These are phyloP conservation scores for Hemiprocne comata DNA, from an alignment of 2,113 vertebrate genomes.

Conservation along the genomic window DNA sequence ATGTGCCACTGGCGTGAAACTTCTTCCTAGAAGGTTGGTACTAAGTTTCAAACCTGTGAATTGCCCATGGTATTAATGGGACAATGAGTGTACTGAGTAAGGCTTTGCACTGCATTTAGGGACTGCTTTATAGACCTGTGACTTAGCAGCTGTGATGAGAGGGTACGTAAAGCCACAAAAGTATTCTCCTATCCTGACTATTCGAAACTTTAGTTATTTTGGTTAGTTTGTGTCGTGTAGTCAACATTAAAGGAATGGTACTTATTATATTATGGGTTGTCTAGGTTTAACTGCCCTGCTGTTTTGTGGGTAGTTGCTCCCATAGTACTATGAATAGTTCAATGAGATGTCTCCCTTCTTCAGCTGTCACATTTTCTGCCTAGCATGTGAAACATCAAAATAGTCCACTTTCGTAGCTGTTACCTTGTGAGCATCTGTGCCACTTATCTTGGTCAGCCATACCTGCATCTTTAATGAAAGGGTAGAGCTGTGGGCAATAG, in stretches of 20 bases:
- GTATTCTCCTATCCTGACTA: not conserved
- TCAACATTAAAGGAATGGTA: not conserved
- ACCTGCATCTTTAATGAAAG: not conserved
- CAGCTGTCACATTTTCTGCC: not conserved
- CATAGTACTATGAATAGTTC: not conserved
- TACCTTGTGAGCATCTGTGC: not conserved
- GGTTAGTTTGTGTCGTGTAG: not conserved
- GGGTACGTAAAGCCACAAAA: not conserved
- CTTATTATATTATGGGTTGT: fast-evolving
- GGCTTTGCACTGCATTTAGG: not conserved
- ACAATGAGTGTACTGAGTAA: not conserved
- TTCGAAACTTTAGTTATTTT: not conserved
- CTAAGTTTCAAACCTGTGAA: not conserved
- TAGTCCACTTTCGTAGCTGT: not conserved
- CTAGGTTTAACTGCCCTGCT: fast-evolving
- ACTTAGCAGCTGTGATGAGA: not conserved
- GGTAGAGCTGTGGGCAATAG: not conserved
- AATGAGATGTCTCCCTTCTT: not conserved
- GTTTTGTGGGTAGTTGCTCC: not conserved
- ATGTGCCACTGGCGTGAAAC: not conserved
- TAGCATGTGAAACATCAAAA: not conserved
- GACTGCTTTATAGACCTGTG: not conserved
- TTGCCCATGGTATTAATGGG: not conserved
- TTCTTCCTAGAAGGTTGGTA: not conserved
- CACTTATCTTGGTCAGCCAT: not conserved